Conservation (phyloP, 2,113 vertebrate genomes). For the Oncorhynchus keta region DNA sequence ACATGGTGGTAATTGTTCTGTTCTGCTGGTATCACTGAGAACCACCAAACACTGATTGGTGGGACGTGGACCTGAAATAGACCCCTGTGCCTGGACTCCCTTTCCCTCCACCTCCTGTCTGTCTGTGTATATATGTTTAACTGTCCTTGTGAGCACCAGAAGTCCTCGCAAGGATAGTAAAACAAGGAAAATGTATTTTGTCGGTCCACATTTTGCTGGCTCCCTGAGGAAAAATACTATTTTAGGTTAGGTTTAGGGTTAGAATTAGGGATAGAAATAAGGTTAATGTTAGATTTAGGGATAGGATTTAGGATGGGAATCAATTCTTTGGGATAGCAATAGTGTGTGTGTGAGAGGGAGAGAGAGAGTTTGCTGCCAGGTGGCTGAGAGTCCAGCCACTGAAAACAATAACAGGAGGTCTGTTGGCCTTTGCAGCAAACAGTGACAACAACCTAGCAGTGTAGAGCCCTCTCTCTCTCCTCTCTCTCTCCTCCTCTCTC, state of each 20-base stretch:
- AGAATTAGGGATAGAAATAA: too few relatives aligned
- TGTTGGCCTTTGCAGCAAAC: conserved; percentile 51
- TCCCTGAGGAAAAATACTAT: not conserved
- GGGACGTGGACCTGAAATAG: conserved; percentile 63
- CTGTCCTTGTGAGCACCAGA: not conserved
- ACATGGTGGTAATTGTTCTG: conserved; percentile 62
- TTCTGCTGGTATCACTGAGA: conserved; percentile 50
- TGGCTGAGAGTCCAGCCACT: conserved; percentile 47
- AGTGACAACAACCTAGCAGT: conserved; percentile 40
- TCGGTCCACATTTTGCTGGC: too few relatives aligned
- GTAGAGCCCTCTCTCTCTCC: conserved; percentile 22
- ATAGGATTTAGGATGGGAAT: too few relatives aligned
- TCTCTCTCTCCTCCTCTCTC: not conserved
- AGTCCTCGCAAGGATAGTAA: too few relatives aligned
- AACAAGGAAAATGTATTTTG: too few relatives aligned
- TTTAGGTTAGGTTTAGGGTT: too few relatives aligned
- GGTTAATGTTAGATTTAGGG: too few relatives aligned
- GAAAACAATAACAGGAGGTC: conserved; percentile 69
- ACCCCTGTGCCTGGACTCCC: conserved; percentile 40
- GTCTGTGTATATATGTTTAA: conserved; percentile 36
- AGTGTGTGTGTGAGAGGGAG: conserved; percentile 19
- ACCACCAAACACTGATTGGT: conserved; percentile 65
- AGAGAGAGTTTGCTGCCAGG: conserved; percentile 28
- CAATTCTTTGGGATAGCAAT: too few relatives aligned
- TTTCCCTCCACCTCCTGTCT: conserved; percentile 53